Evolutionary conservation across 2,797 vertebrate species (phyloP).

Genomic region (Cossypha heuglini): DNA sequence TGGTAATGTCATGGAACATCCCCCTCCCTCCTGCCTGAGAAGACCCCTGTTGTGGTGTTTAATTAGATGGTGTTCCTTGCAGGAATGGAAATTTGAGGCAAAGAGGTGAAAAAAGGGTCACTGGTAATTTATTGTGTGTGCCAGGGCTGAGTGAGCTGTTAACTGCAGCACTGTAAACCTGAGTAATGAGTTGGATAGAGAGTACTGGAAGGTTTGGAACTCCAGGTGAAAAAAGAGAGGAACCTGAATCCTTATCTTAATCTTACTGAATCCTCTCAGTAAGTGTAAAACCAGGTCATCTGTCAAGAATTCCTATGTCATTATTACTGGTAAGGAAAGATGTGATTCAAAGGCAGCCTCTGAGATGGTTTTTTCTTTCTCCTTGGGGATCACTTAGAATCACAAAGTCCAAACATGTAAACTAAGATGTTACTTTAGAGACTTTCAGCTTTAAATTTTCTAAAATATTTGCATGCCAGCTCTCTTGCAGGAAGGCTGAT

Average conservation of each 20-base stretch:
- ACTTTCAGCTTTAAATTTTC: neutral
- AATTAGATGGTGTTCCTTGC: neutral
- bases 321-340: neutral
- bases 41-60: slow-evolving; percentile 6
- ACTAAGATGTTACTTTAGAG: neutral
- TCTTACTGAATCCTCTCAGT: neutral
- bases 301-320: neutral
- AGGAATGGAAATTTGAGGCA: neutral
- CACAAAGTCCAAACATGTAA: neutral
- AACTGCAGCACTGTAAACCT: neutral
- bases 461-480: neutral
- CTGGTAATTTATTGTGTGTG: neutral
- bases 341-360: neutral
- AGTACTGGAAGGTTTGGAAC: neutral
- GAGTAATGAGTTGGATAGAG: neutral
- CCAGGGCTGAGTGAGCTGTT: neutral
- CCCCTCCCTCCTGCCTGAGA: neutral
- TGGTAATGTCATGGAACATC: neutral
- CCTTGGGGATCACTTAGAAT: neutral
- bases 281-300: neutral
- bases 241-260: neutral
- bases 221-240: neutral
- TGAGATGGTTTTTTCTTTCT: neutral
- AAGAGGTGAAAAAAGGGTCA: slow-evolving; percentile 18
- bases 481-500: neutral